Conservation (phyloP, 1,140 invertebrate species). For the Ostrea denselamellosa region DNA sequence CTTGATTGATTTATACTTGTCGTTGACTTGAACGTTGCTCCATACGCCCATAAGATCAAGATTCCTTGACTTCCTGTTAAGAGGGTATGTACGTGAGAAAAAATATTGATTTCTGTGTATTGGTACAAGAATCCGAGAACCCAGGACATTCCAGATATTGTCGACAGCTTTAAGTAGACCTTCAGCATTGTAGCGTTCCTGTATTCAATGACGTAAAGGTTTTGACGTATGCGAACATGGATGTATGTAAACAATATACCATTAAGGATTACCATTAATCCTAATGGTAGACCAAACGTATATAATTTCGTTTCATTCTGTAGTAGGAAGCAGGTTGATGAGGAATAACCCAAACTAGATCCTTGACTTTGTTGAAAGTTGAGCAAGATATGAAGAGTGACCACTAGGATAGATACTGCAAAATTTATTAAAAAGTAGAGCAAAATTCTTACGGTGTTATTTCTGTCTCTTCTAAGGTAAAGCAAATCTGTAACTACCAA, state of each 20-base stretch:
- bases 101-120: not conserved
- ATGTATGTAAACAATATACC: not conserved
- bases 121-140: not conserved
- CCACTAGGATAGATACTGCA: not conserved
- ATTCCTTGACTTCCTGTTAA: not conserved
- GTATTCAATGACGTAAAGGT: not conserved
- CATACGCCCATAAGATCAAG: not conserved
- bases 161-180: not conserved
- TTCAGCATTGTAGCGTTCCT: not conserved
- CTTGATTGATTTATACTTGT: not conserved
- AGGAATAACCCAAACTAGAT: not conserved
- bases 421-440: not conserved
- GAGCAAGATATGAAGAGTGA: not conserved
- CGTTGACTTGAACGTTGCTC: not conserved
- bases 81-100: not conserved
- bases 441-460: not conserved
- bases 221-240: not conserved
- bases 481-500: not conserved
- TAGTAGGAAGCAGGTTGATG: not conserved
- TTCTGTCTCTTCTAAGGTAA: not conserved
- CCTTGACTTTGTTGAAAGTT: not conserved
- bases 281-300: not conserved
- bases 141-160: not conserved
- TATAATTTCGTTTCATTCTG: not conserved
- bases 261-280: not conserved